These are phyloP conservation scores for Sminthurides aquaticus DNA, from an alignment of 2,888 invertebrate genomes.

Conservation along the genomic window DNA sequence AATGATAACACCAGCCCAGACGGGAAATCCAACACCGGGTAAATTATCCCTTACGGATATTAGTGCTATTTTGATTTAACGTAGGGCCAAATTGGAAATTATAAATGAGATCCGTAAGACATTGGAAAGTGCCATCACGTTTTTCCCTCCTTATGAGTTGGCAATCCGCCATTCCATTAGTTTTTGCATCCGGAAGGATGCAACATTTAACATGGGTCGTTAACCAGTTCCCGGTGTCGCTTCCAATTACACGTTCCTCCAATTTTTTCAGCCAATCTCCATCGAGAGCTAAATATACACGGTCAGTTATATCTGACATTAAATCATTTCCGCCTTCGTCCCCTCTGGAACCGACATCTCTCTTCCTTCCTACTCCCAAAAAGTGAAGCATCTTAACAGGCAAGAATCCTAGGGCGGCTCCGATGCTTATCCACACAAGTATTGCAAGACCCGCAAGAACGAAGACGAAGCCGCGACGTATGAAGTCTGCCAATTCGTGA, in stretches of 20 bases:
- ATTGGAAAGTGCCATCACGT: slow-evolving; percentile 27
- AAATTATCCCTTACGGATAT: too few species aligned
- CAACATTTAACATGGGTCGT: slow-evolving; percentile 38
- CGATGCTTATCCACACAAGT: slow-evolving; percentile 33
- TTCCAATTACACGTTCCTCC: slow-evolving; percentile 4
- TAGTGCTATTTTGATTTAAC: neutral
- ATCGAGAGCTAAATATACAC: slow-evolving; percentile 36
- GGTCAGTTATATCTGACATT: slow-evolving; percentile 29
- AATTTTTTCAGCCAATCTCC: slow-evolving; percentile 38
- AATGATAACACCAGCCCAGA: too few species aligned
- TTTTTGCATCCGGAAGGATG: slow-evolving; percentile 31
- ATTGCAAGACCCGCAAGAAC: slow-evolving; percentile 29
- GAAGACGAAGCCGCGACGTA: slow-evolving; percentile 27
- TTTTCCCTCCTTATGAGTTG: slow-evolving; percentile 24
- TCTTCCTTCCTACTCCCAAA: slow-evolving; percentile 4
- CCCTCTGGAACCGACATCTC: slow-evolving; percentile 6
- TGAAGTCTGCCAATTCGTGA: slow-evolving; percentile 35
- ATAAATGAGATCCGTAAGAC: slow-evolving; percentile 36
- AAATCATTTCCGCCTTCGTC: slow-evolving; percentile 19
- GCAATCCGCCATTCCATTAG: slow-evolving; percentile 38
- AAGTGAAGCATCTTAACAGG: slow-evolving; percentile 28
- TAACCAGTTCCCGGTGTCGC: slow-evolving; percentile 16
- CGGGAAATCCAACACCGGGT: too few species aligned
- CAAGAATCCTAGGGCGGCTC: slow-evolving; percentile 28
- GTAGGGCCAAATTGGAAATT: slow-evolving; percentile 37